These are phyloP conservation scores for Lateolabrax maculatus DNA, from an alignment of 2,797 vertebrate genomes.

Conservation along the genomic window DNA sequence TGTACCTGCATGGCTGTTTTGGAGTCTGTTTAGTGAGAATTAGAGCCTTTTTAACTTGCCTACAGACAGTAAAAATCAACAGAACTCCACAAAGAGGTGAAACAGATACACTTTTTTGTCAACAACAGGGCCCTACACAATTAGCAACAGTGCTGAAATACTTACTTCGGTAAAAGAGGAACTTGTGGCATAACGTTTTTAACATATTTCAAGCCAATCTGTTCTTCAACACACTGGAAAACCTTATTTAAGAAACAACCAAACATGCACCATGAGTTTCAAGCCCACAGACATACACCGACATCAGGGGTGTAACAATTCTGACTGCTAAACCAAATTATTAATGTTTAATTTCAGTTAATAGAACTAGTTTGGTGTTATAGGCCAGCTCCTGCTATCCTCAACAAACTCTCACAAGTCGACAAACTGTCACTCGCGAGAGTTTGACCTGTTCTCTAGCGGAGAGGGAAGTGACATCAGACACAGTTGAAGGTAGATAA, in stretches of 20 bases:
- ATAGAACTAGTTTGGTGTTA: neutral
- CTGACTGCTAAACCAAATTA: neutral
- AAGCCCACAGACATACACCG: neutral
- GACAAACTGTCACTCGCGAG: neutral
- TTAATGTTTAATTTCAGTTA: neutral
- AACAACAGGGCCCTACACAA: neutral
- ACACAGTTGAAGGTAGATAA: constrained; percentile 30
- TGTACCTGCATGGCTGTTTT: neutral
- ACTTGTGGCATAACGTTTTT: neutral
- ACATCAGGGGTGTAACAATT: neutral
- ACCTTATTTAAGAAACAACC: neutral
- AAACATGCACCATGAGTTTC: neutral
- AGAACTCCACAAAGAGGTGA: neutral
- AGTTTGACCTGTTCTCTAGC: constrained; percentile 1
- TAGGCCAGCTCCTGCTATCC: neutral
- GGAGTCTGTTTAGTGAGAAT: neutral
- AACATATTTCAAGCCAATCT: neutral
- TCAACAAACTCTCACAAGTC: neutral
- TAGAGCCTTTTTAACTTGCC: neutral
- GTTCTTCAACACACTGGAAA: neutral
- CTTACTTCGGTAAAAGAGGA: neutral
- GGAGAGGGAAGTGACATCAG: neutral
- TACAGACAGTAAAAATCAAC: neutral
- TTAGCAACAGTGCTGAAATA: neutral
- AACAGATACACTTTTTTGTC: neutral